Conservation (phyloP, 2,888 invertebrate genomes). For the Trichopoda pennipes region DNA sequence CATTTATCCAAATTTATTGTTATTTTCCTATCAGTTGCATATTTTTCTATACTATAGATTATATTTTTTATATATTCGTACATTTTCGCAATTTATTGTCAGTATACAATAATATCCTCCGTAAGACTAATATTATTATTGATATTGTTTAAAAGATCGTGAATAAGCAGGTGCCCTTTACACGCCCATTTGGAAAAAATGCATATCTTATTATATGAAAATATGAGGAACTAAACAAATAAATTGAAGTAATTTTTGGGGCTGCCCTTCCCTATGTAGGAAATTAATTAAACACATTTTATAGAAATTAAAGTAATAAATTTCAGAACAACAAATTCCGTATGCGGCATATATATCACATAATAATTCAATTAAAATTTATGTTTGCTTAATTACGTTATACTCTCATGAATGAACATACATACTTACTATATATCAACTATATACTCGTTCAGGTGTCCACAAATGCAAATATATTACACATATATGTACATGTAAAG, state of each 20-base stretch:
- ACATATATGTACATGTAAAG: not conserved
- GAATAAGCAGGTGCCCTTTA: no score
- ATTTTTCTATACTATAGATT: no score
- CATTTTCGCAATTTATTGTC: no score
- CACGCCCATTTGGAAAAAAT: no score
- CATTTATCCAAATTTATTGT: no score
- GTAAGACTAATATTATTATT: no score
- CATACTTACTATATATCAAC: not conserved
- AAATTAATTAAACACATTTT: conserved; percentile 27
- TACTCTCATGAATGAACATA: not conserved
- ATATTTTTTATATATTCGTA: no score
- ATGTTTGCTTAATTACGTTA: conserved; percentile 68
- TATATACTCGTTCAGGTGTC: not conserved
- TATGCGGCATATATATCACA: conserved; percentile 66
- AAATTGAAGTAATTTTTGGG: not conserved
- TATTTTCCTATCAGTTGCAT: no score
- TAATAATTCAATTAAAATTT: conserved; percentile 70
- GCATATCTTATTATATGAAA: no score
- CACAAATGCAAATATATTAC: not conserved
- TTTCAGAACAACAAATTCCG: conserved; percentile 57
- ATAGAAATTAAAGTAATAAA: conserved; percentile 48
- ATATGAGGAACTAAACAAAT: no score
- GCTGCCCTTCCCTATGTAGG: not conserved
- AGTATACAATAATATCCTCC: no score
- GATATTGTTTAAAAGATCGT: no score